A percentile compares a stretch with the other conserved stretches of the same genome.
Conservation (phyloP, 2,113 vertebrate species). For the Lynx canadensis region DNA sequence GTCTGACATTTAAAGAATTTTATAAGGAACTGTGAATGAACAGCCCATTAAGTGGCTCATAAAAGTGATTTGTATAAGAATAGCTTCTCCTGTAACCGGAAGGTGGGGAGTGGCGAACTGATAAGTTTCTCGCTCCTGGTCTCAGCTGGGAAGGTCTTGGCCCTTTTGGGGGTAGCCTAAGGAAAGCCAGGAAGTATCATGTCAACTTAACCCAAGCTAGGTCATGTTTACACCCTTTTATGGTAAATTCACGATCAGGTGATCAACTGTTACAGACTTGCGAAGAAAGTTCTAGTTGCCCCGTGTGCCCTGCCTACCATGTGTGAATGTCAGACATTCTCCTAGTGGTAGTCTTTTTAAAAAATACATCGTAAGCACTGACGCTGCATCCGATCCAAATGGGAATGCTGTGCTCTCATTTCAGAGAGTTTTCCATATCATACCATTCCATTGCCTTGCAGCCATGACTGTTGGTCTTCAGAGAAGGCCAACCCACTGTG, state of each 20-base stretch:
- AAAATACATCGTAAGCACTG: background rate
- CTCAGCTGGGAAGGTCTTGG: background rate
- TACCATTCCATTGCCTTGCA: background rate
- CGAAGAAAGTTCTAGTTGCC: background rate
- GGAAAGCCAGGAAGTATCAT: background rate
- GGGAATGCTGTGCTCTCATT: background rate
- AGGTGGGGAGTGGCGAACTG: background rate
- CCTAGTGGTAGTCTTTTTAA: background rate
- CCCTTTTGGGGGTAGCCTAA: background rate
- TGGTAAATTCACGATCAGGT: background rate
- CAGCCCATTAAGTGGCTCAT: conserved; percentile 43
- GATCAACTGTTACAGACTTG: background rate
- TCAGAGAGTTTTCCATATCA: background rate
- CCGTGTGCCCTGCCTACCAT: background rate
- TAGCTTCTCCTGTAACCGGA: background rate
- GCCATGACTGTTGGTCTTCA: background rate
- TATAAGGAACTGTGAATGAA: conserved; percentile 48
- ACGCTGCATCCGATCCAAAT: background rate
- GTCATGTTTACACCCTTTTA: background rate
- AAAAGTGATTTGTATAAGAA: conserved; percentile 61
- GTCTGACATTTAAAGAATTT: conserved; percentile 45
- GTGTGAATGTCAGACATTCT: background rate
- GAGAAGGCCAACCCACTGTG: background rate
- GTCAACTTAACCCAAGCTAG: background rate
- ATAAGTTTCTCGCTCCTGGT: background rate